Evolutionary conservation across 2,888 invertebrate genomes (phyloP).

Genomic region (Anorthoa munda): DNA sequence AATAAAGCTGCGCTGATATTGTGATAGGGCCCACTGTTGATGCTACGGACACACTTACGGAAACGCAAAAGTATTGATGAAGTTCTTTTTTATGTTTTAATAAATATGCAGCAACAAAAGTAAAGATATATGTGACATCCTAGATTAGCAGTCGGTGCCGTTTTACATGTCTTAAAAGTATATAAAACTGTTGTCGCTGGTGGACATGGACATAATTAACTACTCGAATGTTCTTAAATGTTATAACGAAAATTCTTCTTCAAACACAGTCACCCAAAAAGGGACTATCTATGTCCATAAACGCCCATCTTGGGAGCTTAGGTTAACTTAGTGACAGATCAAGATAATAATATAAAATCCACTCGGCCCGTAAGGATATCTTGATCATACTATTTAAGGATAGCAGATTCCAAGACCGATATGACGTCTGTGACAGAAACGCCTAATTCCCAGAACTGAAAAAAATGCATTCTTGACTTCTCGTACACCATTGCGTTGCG

Average conservation of each 20-base stretch:
- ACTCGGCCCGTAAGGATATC: slow-evolving; percentile 12
- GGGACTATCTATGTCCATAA: background rate
- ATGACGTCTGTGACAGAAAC: slow-evolving; percentile 18
- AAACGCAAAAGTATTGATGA: background rate
- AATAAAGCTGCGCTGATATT: too few relatives aligned
- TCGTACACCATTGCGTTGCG: slow-evolving; percentile 26
- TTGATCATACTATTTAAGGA: slow-evolving; percentile 32
- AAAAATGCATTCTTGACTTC: slow-evolving; percentile 39
- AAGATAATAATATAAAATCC: background rate
- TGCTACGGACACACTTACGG: too few relatives aligned
- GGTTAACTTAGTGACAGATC: background rate
- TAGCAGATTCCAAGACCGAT: slow-evolving; percentile 2
- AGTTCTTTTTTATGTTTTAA: background rate
- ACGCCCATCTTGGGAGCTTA: background rate
- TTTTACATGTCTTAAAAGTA: background rate
- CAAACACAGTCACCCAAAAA: background rate
- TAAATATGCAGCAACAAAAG: background rate
- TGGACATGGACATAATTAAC: background rate
- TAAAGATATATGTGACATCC: background rate
- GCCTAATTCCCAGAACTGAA: slow-evolving; percentile 2
- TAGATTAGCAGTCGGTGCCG: background rate
- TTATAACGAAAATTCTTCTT: background rate
- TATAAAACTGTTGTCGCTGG: background rate
- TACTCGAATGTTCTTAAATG: background rate
- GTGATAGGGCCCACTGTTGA: too few relatives aligned